Percentiles rank a stretch among this genome's conserved stretches.
Conservation (phyloP, 35 echinoderm and acorn worm species). For the Amphiura filiformis region DNA sequence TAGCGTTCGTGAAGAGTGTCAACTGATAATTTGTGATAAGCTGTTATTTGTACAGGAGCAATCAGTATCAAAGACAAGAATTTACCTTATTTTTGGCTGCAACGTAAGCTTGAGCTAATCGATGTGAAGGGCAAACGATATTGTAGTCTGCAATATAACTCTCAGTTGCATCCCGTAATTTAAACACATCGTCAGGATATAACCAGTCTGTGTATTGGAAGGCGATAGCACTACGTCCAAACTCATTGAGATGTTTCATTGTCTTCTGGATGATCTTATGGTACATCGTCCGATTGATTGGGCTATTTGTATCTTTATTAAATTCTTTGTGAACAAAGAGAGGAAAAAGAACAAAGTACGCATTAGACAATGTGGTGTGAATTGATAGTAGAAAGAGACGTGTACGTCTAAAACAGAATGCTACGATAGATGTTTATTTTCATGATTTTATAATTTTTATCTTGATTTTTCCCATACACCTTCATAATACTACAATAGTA, state of each 20-base stretch:
- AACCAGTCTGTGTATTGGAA: slow-evolving; percentile 98
- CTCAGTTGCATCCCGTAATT: slow-evolving; percentile 57
- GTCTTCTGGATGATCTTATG: slow-evolving; percentile 11
- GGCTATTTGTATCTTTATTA: slow-evolving; percentile 48
- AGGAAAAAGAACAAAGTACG: no score
- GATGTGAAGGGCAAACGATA: slow-evolving; percentile 59
- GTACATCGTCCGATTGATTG: slow-evolving; percentile 39
- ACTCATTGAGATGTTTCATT: slow-evolving; percentile 42
- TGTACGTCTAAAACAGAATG: no score
- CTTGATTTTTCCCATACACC: no score
- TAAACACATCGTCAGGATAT: slow-evolving; percentile 49
- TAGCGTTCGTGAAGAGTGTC: no score
- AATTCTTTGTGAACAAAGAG: slow-evolving; percentile 1
- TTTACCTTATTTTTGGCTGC: slow-evolving; percentile 25
- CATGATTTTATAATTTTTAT: no score
- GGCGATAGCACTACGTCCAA: slow-evolving; percentile 58
- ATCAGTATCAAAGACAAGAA: not conserved
- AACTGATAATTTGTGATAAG: no score
- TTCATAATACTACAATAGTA: no score
- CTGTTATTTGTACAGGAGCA: no score
- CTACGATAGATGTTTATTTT: no score
- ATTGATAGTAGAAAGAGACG: no score
- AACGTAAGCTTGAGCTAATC: slow-evolving; percentile 50
- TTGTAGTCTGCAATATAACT: slow-evolving; percentile 40
- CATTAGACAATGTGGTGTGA: no score